A percentile compares a stretch with the other conserved stretches of the same genome.
Evolutionary conservation across 1,140 invertebrate genomes (phyloP).

Genomic region (Drosophila nikananu): DNA sequence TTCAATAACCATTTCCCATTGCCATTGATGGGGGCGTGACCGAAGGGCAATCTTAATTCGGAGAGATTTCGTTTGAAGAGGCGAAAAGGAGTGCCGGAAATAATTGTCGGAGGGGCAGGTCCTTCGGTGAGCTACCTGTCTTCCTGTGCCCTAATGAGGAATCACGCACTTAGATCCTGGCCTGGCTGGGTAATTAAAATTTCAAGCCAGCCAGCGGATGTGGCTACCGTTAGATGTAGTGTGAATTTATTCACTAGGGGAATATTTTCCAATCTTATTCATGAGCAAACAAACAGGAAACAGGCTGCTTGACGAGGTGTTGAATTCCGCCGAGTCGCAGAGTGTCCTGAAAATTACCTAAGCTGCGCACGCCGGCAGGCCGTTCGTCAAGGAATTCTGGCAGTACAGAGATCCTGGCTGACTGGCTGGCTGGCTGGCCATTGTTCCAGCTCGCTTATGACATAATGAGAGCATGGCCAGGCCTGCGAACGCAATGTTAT

Average conservation of each 20-base stretch:
- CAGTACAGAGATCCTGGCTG: conserved; percentile 19
- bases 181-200: conserved; percentile 56
- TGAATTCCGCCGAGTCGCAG: conserved; percentile 44
- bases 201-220: conserved; percentile 44
- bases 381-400: conserved; percentile 19
- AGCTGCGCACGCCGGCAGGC: conserved; percentile 31
- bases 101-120: conserved; percentile 67
- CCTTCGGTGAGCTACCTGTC: conserved; percentile 60
- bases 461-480: conserved; percentile 60
- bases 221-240: conserved; percentile 72
- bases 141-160: conserved; percentile 58
- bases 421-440: conserved; percentile 16
- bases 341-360: conserved; percentile 54
- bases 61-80: conserved; percentile 45
- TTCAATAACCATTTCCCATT: neutral
- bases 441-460: conserved; percentile 72
- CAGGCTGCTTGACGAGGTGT: conserved; percentile 51
- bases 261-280: conserved; percentile 47
- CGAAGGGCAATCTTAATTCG: conserved; percentile 68
- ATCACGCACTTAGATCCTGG: conserved; percentile 21
- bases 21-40: conserved; percentile 56
- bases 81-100: conserved; percentile 61
- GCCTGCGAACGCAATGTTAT: conserved; percentile 72
- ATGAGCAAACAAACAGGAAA: conserved; percentile 64
- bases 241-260: conserved; percentile 71